A percentile compares a stretch with the other conserved stretches of the same genome.
Evolutionary conservation across 2,888 invertebrate species (phyloP).

Genomic region (Stegophylla sp.): DNA sequence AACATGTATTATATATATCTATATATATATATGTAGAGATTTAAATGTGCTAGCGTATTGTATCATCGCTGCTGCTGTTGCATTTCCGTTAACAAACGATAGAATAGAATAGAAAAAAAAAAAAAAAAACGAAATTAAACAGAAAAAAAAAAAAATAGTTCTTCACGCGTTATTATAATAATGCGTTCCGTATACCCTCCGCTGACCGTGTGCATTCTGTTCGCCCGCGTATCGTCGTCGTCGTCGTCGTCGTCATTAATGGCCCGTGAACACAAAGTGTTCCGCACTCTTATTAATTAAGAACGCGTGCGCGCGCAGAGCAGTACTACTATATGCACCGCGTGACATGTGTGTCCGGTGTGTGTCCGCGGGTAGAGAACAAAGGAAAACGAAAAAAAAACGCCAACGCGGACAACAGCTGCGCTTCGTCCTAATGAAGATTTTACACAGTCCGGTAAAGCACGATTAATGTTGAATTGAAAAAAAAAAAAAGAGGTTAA

Average conservation of each 20-base stretch:
- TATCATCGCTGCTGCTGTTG: conserved; percentile 1
- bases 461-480: no score
- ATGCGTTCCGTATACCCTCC: conserved; percentile 24
- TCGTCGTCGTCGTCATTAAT: conserved; percentile 35
- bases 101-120: no score
- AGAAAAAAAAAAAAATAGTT: conserved; percentile 3
- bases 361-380: no score
- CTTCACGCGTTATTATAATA: conserved; percentile 51
- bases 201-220: not conserved
- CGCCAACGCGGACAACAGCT: no score
- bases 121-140: not conserved
- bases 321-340: not conserved
- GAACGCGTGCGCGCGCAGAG: not conserved
- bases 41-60: not conserved
- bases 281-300: conserved; percentile 54
- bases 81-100: conserved; percentile 51
- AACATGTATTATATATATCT: not conserved
- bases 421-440: no score
- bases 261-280: conserved; percentile 53
- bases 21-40: not conserved
- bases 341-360: not conserved
- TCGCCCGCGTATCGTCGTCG: not conserved
- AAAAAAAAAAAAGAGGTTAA: no score
- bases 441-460: no score
- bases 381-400: no score